These are phyloP conservation scores for Salticus scenicus DNA, from an alignment of 2,888 invertebrate genomes.

Conservation along the genomic window DNA sequence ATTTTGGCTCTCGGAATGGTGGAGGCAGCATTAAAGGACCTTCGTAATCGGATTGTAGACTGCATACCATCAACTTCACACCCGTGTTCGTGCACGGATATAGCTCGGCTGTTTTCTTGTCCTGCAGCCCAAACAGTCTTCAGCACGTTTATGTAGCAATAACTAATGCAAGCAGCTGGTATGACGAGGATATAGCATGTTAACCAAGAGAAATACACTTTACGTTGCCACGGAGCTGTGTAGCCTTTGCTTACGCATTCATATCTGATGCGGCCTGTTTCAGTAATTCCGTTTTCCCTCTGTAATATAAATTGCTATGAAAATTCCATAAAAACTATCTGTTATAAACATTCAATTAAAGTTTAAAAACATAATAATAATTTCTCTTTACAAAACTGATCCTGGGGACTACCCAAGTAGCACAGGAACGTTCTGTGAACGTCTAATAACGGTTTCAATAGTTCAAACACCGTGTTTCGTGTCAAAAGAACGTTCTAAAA, in stretches of 20 bases:
- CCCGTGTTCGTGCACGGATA: constrained; percentile 8
- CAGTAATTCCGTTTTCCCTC: constrained; percentile 74
- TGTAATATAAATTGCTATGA: too few relatives aligned
- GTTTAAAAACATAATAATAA: too few relatives aligned
- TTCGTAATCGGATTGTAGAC: constrained; percentile 46
- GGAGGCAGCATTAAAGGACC: constrained; percentile 72
- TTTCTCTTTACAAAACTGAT: too few relatives aligned
- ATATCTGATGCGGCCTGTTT: constrained; percentile 74
- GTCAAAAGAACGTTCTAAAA: too few relatives aligned
- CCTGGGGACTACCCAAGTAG: too few relatives aligned
- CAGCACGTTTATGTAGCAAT: constrained; percentile 77
- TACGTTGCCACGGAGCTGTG: constrained; percentile 77
- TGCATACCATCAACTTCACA: neutral
- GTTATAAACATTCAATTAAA: too few relatives aligned
- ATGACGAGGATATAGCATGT: constrained; percentile 76
- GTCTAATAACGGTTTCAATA: too few relatives aligned
- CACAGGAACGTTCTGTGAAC: too few relatives aligned
- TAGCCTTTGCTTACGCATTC: constrained; percentile 76
- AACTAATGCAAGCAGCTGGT: constrained; percentile 76
- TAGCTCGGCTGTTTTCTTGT: constrained; percentile 30
- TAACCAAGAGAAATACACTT: constrained; percentile 77
- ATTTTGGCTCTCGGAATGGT: constrained; percentile 77
- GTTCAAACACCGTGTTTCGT: too few relatives aligned
- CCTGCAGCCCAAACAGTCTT: constrained; percentile 75
- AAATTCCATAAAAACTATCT: too few relatives aligned